Evolutionary conservation across 2,888 invertebrate species (phyloP).

Genomic region (Tanypteryx hageni): DNA sequence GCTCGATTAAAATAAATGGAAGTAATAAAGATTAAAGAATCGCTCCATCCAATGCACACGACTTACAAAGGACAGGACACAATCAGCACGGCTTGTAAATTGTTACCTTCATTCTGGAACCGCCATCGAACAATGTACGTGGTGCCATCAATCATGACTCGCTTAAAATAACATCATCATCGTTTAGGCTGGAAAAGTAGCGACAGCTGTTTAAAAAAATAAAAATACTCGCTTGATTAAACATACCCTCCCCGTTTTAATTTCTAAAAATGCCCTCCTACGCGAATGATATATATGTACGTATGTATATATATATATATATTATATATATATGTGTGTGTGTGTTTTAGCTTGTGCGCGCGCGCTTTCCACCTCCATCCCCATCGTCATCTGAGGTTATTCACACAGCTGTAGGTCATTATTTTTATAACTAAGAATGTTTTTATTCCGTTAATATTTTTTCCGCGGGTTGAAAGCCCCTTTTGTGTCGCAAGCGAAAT

Average conservation of each 20-base stretch:
- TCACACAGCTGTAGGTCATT: conserved; percentile 31
- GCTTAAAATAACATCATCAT: conserved; percentile 58
- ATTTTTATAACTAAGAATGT: conserved; percentile 45
- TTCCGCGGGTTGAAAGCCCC: conserved; percentile 38
- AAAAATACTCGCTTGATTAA: conserved; percentile 27
- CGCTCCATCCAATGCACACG: background rate
- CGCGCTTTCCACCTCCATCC: background rate
- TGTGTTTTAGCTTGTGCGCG: no score
- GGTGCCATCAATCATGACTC: conserved; percentile 51
- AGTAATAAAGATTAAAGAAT: background rate
- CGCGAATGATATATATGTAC: background rate
- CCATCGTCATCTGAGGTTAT: background rate
- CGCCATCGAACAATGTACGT: background rate
- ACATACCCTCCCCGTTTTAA: background rate
- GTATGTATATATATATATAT: background rate
- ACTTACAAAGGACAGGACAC: conserved; percentile 26
- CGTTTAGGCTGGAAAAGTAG: conserved; percentile 5
- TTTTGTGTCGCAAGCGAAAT: conserved; percentile 54
- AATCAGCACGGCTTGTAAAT: conserved; percentile 38
- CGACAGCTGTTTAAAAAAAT: conserved; percentile 12
- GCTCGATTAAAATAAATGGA: no score
- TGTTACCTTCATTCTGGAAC: background rate
- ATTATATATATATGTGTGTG: background rate
- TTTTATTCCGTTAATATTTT: conserved; percentile 34
- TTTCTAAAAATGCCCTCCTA: background rate